Evolutionary conservation across 2,888 invertebrate genomes (phyloP), one percentile per base, ranked within the genome.

Genomic region (Tetrapedia diversipes): DNA sequence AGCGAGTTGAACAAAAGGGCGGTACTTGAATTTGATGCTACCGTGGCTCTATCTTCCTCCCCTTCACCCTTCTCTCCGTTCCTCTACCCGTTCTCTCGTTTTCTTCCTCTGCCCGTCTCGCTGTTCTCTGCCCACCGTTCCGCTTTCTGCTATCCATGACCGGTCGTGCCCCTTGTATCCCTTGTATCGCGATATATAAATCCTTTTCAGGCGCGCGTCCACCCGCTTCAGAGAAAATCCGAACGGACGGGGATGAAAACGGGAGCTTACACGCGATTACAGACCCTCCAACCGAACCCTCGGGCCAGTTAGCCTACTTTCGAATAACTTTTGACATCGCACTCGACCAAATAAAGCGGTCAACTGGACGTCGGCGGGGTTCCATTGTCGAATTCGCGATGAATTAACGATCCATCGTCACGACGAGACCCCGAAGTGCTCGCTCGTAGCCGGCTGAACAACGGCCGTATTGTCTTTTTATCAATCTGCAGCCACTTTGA

Each of bases 21-120:
- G 79, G 66, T 79, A 73, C 85, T 86, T 80, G 83, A 87, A 86
- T 86, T 84, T 81, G 84, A 85, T 79, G 82, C 81, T 64, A 68
- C 64, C 75, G 61, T 54, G 47, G 37, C 47, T 63, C 39, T 64
- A 24, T 41, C 45, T 66, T 43, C 60, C 61, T 29, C 76, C 70
- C 61, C 34, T 27, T 65, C 54, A 63, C 49, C 63, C 57, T 43
- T 68, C 60, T 69, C 65, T 60, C 49, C 71, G 53, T 41, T 63
- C 53, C 51, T 49, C 14, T 51, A 66, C 37, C 24, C 47, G 57
- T 19, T 45, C 51, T 59, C 68, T 37, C 11, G 16, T 0, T 54
- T 34, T 16, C 6, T 37, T 22, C 19, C 29, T 32, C 14, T 19
- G 14, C 37, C 19, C 56, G 22, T 7, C 22, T 24, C 14, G 14